Conservation (phyloP, 1,140 invertebrate genomes). For the Drosophila pseudoobscura region DNA sequence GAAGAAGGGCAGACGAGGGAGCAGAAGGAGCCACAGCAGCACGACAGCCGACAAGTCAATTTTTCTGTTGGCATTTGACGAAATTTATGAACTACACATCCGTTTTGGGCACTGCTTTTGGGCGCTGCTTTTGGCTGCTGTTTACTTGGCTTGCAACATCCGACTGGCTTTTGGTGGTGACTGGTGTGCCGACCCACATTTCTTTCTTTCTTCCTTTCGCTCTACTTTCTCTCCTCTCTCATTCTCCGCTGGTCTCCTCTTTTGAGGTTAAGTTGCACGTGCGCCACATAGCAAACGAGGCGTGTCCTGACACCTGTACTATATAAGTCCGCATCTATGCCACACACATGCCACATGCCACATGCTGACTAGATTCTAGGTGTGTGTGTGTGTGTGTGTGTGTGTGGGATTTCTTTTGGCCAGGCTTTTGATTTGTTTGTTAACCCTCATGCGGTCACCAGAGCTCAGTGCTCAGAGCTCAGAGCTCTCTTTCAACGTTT, state of each 20-base stretch:
- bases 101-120: conserved; percentile 53
- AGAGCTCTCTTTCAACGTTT: too few relatives aligned
- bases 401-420: conserved; percentile 3
- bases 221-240: conserved; percentile 6
- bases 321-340: neutral
- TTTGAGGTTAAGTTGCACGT: conserved; percentile 64
- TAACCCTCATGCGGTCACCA: neutral
- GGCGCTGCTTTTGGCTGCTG: conserved; percentile 16
- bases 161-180: conserved; percentile 22
- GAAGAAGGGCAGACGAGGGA: too few relatives aligned
- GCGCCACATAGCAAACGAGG: conserved; percentile 56
- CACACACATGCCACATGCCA: neutral
- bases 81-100: conserved; percentile 82
- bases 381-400: conserved; percentile 2
- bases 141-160: conserved; percentile 67
- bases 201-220: neutral
- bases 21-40: too few relatives aligned
- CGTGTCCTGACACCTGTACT: conserved; percentile 57
- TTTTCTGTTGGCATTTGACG: conserved; percentile 77
- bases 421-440: conserved; percentile 13
- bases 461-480: too few relatives aligned
- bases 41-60: conserved; percentile 69
- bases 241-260: conserved; percentile 9
- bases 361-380: neutral
- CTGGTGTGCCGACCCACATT: neutral